A percentile compares a stretch with the other conserved stretches of the same genome.
Evolutionary conservation across 1,140 invertebrate species (phyloP).

Genomic region (Cotesia chilonis): DNA sequence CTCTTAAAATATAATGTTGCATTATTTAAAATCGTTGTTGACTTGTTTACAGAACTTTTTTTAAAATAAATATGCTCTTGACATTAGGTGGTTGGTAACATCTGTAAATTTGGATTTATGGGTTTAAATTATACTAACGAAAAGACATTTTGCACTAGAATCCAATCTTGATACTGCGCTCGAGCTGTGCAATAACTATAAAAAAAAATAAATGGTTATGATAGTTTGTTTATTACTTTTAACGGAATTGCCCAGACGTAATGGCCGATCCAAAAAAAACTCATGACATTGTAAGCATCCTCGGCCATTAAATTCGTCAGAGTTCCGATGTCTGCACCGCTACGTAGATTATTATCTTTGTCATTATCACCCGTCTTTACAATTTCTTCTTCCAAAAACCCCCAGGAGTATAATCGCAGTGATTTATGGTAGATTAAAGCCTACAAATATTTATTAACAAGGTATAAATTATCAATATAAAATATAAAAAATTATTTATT

Average conservation of each 20-base stretch:
- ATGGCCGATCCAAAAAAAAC: constrained; percentile 84
- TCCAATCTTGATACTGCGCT: too few relatives aligned
- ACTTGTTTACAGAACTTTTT: too few relatives aligned
- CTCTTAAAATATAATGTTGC: too few relatives aligned
- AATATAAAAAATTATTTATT: constrained; percentile 17
- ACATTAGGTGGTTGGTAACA: too few relatives aligned
- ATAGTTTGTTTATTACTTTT: constrained; percentile 68
- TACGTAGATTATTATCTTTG: constrained; percentile 56
- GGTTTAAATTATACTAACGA: too few relatives aligned
- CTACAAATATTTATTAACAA: constrained; percentile 56
- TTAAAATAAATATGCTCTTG: too few relatives aligned
- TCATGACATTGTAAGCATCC: constrained; percentile 84
- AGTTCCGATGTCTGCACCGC: constrained; percentile 70
- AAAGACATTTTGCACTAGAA: too few relatives aligned
- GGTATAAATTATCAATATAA: constrained; percentile 14
- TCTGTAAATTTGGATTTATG: too few relatives aligned
- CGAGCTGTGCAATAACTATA: too few relatives aligned
- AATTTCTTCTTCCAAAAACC: constrained; percentile 49
- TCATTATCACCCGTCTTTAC: constrained; percentile 63
- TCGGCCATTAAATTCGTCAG: constrained; percentile 86
- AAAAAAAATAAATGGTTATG: background rate
- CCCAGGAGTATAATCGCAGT: constrained; percentile 51
- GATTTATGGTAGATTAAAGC: constrained; percentile 73
- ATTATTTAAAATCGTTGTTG: too few relatives aligned
- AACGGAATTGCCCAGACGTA: constrained; percentile 87